These are phyloP conservation scores for Lonchura striata DNA, from an alignment of 2,113 vertebrate genomes.

Conservation along the genomic window DNA sequence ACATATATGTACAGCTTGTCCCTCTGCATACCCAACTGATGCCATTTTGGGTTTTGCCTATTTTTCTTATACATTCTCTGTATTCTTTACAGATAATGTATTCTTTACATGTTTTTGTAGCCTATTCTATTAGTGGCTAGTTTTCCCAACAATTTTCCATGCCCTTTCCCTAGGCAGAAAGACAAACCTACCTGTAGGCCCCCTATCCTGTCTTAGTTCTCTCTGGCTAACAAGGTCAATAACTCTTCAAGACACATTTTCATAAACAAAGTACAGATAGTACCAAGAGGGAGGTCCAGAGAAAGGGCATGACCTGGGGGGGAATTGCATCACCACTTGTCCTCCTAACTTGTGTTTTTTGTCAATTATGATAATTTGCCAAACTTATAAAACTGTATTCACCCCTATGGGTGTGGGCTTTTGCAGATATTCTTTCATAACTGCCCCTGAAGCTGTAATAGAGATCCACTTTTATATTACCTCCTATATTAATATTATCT, in stretches of 20 bases:
- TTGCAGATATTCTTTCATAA: neutral
- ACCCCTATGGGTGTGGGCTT: accelerated
- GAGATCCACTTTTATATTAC: neutral
- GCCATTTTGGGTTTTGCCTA: accelerated
- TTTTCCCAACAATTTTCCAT: neutral
- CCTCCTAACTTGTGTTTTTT: neutral
- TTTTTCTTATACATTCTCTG: neutral
- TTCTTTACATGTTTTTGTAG: neutral
- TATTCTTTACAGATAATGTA: neutral
- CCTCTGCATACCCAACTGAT: neutral
- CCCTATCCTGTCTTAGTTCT: neutral
- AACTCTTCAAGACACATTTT: neutral
- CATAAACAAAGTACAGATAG: neutral
- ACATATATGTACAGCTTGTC: neutral
- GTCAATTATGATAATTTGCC: neutral
- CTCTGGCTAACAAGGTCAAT: neutral
- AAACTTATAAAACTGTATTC: neutral
- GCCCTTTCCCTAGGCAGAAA: neutral
- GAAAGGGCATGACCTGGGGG: neutral
- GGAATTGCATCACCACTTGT: neutral
- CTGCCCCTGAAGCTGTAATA: neutral
- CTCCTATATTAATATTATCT: neutral
- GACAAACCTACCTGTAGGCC: neutral
- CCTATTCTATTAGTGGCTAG: neutral
- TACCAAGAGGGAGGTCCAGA: too few species aligned